These are phyloP conservation scores for Oxycera nigricornis DNA, from an alignment of 2,888 invertebrate species.

Conservation along the genomic window DNA sequence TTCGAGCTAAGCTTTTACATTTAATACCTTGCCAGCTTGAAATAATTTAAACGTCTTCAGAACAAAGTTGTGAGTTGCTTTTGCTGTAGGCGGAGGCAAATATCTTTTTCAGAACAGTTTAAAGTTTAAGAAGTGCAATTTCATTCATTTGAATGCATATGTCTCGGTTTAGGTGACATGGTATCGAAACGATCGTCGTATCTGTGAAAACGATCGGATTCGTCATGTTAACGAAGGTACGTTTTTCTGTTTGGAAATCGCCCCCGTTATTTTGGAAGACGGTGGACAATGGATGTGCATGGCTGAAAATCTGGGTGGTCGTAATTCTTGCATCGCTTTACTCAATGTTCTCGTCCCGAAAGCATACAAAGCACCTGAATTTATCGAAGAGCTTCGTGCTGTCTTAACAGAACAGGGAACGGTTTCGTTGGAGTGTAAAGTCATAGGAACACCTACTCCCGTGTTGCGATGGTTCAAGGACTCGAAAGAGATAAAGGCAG, in stretches of 20 bases:
- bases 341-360: constrained; percentile 86
- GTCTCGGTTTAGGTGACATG: constrained; percentile 83
- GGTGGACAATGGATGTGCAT: constrained; percentile 86
- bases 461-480: constrained; percentile 81
- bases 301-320: constrained; percentile 78
- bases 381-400: constrained; percentile 83
- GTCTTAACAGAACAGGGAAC: constrained; percentile 86
- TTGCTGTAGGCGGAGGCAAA: no score
- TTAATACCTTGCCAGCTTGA: no score
- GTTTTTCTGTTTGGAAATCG: constrained; percentile 84
- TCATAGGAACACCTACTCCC: constrained; percentile 88
- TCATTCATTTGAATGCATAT: no score
- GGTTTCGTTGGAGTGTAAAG: constrained; percentile 90
- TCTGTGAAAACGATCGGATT: constrained; percentile 78
- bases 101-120: no score
- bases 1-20: no score
- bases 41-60: no score
- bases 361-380: constrained; percentile 87
- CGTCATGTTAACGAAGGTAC: constrained; percentile 82
- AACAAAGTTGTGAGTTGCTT: no score
- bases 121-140: no score
- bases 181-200: constrained; percentile 81
- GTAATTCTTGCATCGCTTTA: constrained; percentile 77
- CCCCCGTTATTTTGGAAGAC: constrained; percentile 81
- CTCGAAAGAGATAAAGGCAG: constrained; percentile 85